Evolutionary conservation across 2,888 invertebrate species (phyloP), one percentile per base, ranked within the genome.

Genomic region (Leptinotarsa juncta): DNA sequence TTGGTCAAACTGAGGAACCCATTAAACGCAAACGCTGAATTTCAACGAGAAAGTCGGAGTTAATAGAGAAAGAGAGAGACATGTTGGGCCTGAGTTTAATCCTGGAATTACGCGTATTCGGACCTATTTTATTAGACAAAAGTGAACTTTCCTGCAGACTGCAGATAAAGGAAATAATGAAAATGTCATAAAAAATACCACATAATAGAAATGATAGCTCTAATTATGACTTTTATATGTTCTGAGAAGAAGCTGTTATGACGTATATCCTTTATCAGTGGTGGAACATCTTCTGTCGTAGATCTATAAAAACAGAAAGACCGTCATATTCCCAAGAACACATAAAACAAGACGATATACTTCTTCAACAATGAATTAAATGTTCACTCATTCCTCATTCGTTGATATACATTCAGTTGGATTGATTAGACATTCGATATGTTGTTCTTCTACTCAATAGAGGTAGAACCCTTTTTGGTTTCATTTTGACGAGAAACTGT

Each of bases 51-150:
- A 75, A 71, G 71, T 78, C 65, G 73, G 72, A 66, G 70, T 68
- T 67, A 23, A 77, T 73, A 75, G 70, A 70, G 51, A 48, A 65
- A 75, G 70, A 70, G 51, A 32, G 53, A 60, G 76, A 73, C 76
- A 75, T 72, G 76, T 74, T 75, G 78, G 69, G 77, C 75, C 72
- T 50, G 68, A 62, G 49, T 68, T 75, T 79, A 79, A 78, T 77
- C 76, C 76, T 49, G 50, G 74, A 74, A 77, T 79, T 77, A 79
- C 74, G 67, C 76, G 73, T 75, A 76, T 79, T 79, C 77, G 74
- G 75, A 57, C 73, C 73, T 71, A 73, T 72, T 75, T 75, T 74
- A 76, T 73, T 72, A 71, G 62, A 62, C 4, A 62, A 3, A 62
- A 32, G 62, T 32, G 69, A 65, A 72, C 65, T 70, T 72, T 74